phyloP scores from a whole-genome alignment of 2,888 invertebrate species.

The Iselma pallidipennis region DNA sequence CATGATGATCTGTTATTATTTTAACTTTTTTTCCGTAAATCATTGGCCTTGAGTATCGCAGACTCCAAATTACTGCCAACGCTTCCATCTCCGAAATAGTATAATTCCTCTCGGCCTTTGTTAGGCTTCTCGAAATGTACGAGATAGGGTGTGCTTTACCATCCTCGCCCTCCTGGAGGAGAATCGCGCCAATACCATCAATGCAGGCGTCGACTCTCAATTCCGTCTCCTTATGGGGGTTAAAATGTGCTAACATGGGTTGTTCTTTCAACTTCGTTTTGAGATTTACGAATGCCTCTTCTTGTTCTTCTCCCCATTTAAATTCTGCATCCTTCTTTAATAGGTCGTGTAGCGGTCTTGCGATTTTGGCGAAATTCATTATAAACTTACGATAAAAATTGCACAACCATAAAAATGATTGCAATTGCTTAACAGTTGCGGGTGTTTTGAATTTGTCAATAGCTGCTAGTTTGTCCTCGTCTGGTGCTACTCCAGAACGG shows the following conservation, averaged over 20 bases:
- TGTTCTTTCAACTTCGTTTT: neutral
- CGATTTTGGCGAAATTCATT: slow-evolving; percentile 10
- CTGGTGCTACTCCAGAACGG: slow-evolving; percentile 9
- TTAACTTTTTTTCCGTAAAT: slow-evolving; percentile 2
- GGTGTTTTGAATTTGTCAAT: slow-evolving; percentile 22
- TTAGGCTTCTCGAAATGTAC: slow-evolving; percentile 8
- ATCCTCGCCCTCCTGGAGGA: slow-evolving; percentile 1
- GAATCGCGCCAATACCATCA: slow-evolving; percentile 7
- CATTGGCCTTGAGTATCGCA: slow-evolving; percentile 6
- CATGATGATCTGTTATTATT: slow-evolving; percentile 17
- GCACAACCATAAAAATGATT: slow-evolving; percentile 21
- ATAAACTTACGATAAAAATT: slow-evolving; percentile 21
- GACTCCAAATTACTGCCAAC: slow-evolving; percentile 6
- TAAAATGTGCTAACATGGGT: slow-evolving; percentile 12
- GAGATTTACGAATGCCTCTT: slow-evolving; percentile 3
- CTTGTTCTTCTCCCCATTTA: slow-evolving; percentile 3
- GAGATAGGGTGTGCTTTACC: slow-evolving; percentile 3
- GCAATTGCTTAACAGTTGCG: slow-evolving; percentile 12
- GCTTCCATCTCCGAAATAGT: slow-evolving; percentile 22
- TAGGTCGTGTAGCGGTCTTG: slow-evolving; percentile 12
- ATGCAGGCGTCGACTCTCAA: slow-evolving; percentile 15
- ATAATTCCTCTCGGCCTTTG: slow-evolving; percentile 20
- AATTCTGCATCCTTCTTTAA: slow-evolving; percentile 13
- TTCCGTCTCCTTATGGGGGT: slow-evolving; percentile 16
- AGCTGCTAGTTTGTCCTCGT: slow-evolving; percentile 13